A percentile compares a stretch with the other conserved stretches of the same genome.
Evolutionary conservation across 2,113 vertebrate genomes (phyloP).

Genomic region (Aptenodytes patagonicus): DNA sequence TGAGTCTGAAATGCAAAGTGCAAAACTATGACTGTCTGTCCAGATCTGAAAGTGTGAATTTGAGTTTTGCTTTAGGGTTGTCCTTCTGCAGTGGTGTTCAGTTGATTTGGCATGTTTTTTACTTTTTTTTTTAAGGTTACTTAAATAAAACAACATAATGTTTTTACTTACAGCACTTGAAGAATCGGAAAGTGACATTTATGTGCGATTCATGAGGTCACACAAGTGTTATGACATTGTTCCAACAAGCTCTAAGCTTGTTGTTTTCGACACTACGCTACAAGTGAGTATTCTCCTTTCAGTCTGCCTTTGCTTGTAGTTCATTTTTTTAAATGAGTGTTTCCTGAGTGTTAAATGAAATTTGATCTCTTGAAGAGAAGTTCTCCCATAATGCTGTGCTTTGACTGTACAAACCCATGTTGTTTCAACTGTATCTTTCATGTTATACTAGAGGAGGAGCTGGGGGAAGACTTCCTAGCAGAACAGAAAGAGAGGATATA

Average conservation of each 20-base stretch:
- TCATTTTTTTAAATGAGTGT: background rate
- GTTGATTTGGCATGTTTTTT: background rate
- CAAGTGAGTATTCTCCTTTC: slow-evolving; percentile 79
- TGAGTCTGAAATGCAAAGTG: background rate
- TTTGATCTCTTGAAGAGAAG: background rate
- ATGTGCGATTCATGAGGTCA: slow-evolving; percentile 97
- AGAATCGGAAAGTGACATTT: slow-evolving; percentile 93
- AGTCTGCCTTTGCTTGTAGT: background rate
- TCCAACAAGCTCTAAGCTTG: slow-evolving; percentile 96
- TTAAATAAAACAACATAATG: slow-evolving; percentile 39
- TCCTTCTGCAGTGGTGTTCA: background rate
- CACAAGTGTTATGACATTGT: slow-evolving; percentile 99
- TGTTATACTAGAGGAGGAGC: background rate
- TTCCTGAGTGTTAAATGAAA: background rate
- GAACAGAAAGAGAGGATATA: background rate
- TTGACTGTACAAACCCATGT: background rate
- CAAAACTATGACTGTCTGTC: background rate
- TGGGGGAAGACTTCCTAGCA: background rate
- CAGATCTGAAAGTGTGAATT: background rate
- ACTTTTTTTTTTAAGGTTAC: background rate
- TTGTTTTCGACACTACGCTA: slow-evolving; percentile 96
- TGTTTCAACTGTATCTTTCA: background rate
- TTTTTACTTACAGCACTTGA: slow-evolving; percentile 76
- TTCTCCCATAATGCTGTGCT: background rate
- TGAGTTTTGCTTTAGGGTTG: background rate